Conservation (phyloP, 2,113 vertebrate genomes). For the Atlantisia rogersi region DNA sequence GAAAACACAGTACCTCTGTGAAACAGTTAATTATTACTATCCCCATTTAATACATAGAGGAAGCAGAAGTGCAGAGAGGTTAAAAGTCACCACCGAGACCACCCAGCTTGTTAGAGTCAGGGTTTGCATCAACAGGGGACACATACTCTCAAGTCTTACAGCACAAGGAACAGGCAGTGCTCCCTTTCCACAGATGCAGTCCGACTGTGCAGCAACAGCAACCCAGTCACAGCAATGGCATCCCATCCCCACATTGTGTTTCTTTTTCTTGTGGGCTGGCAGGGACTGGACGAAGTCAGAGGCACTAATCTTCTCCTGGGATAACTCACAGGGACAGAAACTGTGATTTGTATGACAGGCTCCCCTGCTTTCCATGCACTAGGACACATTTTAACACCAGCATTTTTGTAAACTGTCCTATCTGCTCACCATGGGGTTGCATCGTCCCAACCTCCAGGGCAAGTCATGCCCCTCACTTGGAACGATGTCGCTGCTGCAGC, state of each 20-base stretch:
- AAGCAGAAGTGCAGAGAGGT: conserved; percentile 17
- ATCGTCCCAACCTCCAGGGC: background rate
- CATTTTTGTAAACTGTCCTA: background rate
- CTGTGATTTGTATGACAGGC: background rate
- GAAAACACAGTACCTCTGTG: background rate
- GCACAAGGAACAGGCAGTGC: background rate
- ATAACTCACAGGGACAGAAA: background rate
- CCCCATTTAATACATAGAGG: background rate
- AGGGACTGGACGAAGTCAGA: background rate
- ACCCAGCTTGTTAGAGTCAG: conserved; percentile 7
- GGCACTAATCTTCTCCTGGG: background rate
- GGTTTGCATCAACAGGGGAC: background rate
- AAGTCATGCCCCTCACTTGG: background rate
- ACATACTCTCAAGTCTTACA: background rate
- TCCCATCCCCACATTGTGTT: background rate
- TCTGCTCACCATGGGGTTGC: background rate
- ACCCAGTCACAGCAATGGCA: background rate
- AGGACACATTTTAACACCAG: background rate
- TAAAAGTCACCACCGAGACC: conserved; percentile 24
- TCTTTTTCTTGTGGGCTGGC: background rate
- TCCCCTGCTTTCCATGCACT: background rate
- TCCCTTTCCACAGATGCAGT: background rate
- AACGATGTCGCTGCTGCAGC: fast-evolving
- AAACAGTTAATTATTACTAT: conserved; percentile 30
- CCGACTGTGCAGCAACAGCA: background rate